phyloP scores from a whole-genome alignment of 2,113 vertebrate species.

The Oxyruncus cristatus region DNA sequence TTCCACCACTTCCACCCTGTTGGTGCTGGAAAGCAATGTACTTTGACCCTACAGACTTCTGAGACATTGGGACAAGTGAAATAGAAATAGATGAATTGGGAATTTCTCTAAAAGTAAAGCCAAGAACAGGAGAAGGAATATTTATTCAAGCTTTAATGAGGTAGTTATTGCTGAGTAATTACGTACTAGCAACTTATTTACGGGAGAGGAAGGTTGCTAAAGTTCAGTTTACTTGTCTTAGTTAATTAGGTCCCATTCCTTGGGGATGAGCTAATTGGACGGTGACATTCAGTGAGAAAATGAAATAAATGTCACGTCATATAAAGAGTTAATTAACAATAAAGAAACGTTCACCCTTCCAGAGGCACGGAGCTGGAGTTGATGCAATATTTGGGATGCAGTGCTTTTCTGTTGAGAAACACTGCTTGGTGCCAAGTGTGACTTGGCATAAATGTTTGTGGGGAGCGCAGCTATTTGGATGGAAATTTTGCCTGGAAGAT shows the following conservation, averaged over 20 bases:
- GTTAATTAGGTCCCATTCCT: slow-evolving; percentile 32
- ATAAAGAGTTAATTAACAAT: slow-evolving; percentile 56
- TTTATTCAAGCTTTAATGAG: background rate
- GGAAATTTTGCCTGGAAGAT: slow-evolving; percentile 33
- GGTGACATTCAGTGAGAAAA: slow-evolving; percentile 28
- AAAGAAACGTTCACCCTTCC: background rate
- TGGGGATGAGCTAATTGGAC: slow-evolving; percentile 24
- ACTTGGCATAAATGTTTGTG: slow-evolving; percentile 53
- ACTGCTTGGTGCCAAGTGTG: background rate
- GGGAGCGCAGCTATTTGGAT: slow-evolving; percentile 8
- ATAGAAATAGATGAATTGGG: background rate
- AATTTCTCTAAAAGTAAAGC: background rate
- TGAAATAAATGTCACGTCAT: slow-evolving; percentile 39
- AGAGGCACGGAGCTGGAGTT: background rate
- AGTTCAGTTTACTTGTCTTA: slow-evolving; percentile 38
- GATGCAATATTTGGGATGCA: slow-evolving; percentile 42
- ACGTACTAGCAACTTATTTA: background rate
- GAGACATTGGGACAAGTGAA: background rate
- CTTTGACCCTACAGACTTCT: background rate
- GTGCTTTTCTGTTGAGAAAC: background rate
- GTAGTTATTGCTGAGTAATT: slow-evolving; percentile 8
- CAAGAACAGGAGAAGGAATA: background rate
- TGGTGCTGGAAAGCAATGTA: background rate
- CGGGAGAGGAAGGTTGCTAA: slow-evolving; percentile 1
- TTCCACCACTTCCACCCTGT: background rate